Base-by-base conservation (phyloP, 2,888 invertebrate genomes). In the Euplexia lucipara region DNA sequence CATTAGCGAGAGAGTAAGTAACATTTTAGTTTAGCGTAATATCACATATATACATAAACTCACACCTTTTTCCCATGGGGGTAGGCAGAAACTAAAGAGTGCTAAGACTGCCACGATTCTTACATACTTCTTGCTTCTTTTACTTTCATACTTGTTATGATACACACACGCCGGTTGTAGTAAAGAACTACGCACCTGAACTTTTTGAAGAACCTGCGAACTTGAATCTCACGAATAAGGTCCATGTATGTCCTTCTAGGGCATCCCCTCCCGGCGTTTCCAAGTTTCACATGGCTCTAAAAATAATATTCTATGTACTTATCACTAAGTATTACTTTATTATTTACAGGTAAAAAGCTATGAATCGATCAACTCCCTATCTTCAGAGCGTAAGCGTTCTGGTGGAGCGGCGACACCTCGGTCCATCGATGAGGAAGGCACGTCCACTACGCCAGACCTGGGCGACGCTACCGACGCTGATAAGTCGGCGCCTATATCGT, bases 351-450 rank as follows among this genome's bases (percentile, higher is more conserved):
- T 96, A 52, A 96, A 96, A 89, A 96, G 96, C 82, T 96, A 96
- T 82, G 96, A 96, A 88, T 96, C 96, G 20, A 96, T 96, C 42
- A 96, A 96, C 69, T 96, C 96, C 0, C 83, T 96, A 47, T 96
- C 96, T 48, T 96, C 96, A 51, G 96, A 96, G 79, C 92, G 94
- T 79, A 96, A 93, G 88, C 93, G 92, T 71, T 96, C 90, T 8
- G 95, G 92, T 70, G 96, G 92, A 58, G 96, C 93, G 71, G 95
- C 89, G 79, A 96, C 95, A 0, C 95, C 95, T 0, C 90, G 94
- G 1, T 95, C 95, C 12, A 95, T 95, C 18, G 94, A 95, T 75
- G 95, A 95, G 53, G 95, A 94, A 74, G 92, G 88, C 32, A 90
- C 90, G 26, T 92, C 94, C 9, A 91, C 91, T 0, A 92, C 95